Percentiles rank a stretch among this genome's conserved stretches.
Conservation (phyloP, 2,888 invertebrate species). For the Polyommatus iphigenia region DNA sequence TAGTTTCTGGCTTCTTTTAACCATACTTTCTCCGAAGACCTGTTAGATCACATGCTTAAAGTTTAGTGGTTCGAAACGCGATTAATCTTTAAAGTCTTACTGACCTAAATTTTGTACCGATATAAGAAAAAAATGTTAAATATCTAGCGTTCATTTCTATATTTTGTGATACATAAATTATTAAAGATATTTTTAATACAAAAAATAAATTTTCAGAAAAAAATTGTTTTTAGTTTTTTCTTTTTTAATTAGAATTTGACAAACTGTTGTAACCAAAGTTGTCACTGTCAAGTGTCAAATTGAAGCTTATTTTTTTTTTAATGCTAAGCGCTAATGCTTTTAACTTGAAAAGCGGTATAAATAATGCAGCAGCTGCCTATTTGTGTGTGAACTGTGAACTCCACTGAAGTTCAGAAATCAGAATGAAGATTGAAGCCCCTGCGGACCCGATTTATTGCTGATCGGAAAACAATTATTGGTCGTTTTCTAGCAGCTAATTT, state of each 20-base stretch:
- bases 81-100: slow-evolving; percentile 35
- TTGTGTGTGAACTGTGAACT: no score
- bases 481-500: no score
- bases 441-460: no score
- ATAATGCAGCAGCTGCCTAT: no score
- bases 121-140: slow-evolving; percentile 86
- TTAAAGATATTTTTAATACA: not conserved
- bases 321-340: not conserved
- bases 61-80: not conserved
- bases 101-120: slow-evolving; percentile 88
- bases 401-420: no score
- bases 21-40: slow-evolving; percentile 85
- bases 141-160: slow-evolving; percentile 83
- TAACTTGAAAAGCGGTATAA: no score
- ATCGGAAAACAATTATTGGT: no score
- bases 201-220: no score
- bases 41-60: slow-evolving; percentile 49
- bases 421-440: no score
- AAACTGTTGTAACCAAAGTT: not conserved
- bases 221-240: no score
- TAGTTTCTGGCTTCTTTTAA: slow-evolving; percentile 65
- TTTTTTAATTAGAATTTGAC: no score
- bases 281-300: not conserved
- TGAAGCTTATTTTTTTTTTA: not conserved
- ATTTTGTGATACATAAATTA: not conserved